Conservation (phyloP, 2,888 invertebrate species). For the Octonoba sinensis region DNA sequence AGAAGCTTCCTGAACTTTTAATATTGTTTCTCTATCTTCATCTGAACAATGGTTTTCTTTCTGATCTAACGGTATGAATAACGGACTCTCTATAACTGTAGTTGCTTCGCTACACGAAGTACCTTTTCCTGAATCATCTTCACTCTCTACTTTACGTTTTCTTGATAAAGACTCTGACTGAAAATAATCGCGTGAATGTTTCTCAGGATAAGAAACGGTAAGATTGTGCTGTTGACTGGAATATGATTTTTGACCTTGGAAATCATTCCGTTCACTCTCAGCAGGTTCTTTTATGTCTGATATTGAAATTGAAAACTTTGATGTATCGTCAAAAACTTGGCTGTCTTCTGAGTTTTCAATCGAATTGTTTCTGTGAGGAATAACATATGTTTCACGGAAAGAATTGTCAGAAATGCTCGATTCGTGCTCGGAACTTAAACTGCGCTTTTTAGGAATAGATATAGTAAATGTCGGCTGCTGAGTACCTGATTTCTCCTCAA, state of each 20-base stretch:
- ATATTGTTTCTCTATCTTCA: neutral
- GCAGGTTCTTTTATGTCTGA: too few species aligned
- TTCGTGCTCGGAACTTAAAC: slow-evolving; percentile 48
- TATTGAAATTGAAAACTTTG: too few species aligned
- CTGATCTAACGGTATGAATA: too few species aligned
- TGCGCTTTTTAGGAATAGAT: slow-evolving; percentile 46
- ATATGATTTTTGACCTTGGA: too few species aligned
- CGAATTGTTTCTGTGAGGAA: slow-evolving; percentile 2
- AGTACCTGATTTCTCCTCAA: neutral
- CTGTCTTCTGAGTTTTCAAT: neutral
- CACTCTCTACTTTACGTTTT: slow-evolving; percentile 17
- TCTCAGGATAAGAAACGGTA: too few species aligned
- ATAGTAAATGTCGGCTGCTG: slow-evolving; percentile 39
- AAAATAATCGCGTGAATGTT: too few species aligned
- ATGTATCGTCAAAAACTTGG: too few species aligned
- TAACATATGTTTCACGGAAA: too few species aligned
- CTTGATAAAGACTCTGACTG: slow-evolving; percentile 6
- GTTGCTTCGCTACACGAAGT: slow-evolving; percentile 2
- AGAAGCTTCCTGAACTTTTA: neutral
- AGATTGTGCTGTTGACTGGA: too few species aligned
- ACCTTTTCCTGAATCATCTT: too few species aligned
- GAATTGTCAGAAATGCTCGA: slow-evolving; percentile 12
- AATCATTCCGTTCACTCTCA: too few species aligned
- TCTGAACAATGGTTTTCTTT: neutral
- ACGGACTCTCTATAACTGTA: neutral